Base-by-base conservation (phyloP, 2,888 invertebrate species). In the Agonopterix alstromeriana region DNA sequence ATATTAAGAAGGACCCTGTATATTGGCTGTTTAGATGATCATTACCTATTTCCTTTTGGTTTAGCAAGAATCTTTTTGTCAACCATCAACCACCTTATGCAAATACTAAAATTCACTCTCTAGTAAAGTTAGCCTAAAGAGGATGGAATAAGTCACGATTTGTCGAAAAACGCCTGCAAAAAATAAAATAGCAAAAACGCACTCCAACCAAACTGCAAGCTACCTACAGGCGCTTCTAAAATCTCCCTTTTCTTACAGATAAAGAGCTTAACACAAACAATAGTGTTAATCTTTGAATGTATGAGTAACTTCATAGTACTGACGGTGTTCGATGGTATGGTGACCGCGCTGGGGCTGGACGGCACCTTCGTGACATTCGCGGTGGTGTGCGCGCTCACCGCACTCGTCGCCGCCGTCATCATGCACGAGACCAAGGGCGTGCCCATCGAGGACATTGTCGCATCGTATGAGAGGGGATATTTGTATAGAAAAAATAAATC, bases 311-410 rank as follows among this genome's bases (percentile, higher is more conserved):
- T 75, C 45, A 9, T 53, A 0, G 46, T 72, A 0, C 50, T 76
- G 1, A 57, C 52, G 2, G 7, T 62, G 0, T 76, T 67, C 44
- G 38, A n/a, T n/a, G 10, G 10, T 3, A n/a, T n/a, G 38, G 38
- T 38, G 10, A 2, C 0, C 3, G 9, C 49, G 1, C 2, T 85
- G 0, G 83, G 83, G 0, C 58, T 70, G 1, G 70, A 76, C 35
- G 73, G 73, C 1, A 70, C 73, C 2, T 84, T 83, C 56, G 67
- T 77, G 46, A 10, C 73, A 5, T 83, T 77, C 49, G 57, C 74
- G 2, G 12, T 50, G 1, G 61, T 73, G 0, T 64, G 73, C 17
- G 48, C 62, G 0, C 10, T n/a, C 10, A 38, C 10, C 38, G 38
- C 38, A 5, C 10, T 38, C 38, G n/a, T n/a, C 3, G 9, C 38